Base-by-base conservation (phyloP, 2,113 vertebrate species). In the Misgurnus mizolepis region DNA sequence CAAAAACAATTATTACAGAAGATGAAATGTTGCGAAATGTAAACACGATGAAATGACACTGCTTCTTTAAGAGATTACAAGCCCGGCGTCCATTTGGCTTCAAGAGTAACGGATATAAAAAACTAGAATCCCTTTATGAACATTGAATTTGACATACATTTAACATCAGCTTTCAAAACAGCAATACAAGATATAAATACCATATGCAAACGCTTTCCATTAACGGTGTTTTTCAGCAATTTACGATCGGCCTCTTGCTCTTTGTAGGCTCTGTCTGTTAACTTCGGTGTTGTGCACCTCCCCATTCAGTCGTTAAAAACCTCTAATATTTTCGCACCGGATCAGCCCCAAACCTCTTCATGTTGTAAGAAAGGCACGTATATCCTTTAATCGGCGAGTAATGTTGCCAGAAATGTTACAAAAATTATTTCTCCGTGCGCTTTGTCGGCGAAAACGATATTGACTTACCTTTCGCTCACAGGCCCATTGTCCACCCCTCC, bases 401-500 rank as follows among this genome's bases (percentile, higher is more conserved):
- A 79, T 77, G 72, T 68, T 41, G 55, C 11, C n/a, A 34, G 81
- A 86, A 88, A 77, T 15, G 49, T 85, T 85, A 87, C 76, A 85
- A 84, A 86, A 68, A 88, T 88, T 88, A 87, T 88, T 86, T 89
- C 91, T 67, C 87, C 87, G 85, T 90, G 90, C 88, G 92, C 92
- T 95, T 94, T 94, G 92, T 95, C 94, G 92, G 90, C 85, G 47
- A 90, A 88, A 92, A 92, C 91, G 93, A 91, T 91, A 89, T 89
- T 91, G 92, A 94, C 95, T 96, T 96, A 96, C 95, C 95, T 96
- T 94, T 86, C 91, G 93, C 91, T 92, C 91, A 93, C 90, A 82
- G 85, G 92, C 92, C 94, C 95, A 95, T 95, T 96, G 94, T 95
- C 93, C 95, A 92, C 92, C 93, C 92, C 91, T 85, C 82, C 87